A percentile compares a stretch with the other conserved stretches of the same genome.
Evolutionary conservation across 2,888 invertebrate genomes (phyloP).

Genomic region (Perizoma flavofasciatum): DNA sequence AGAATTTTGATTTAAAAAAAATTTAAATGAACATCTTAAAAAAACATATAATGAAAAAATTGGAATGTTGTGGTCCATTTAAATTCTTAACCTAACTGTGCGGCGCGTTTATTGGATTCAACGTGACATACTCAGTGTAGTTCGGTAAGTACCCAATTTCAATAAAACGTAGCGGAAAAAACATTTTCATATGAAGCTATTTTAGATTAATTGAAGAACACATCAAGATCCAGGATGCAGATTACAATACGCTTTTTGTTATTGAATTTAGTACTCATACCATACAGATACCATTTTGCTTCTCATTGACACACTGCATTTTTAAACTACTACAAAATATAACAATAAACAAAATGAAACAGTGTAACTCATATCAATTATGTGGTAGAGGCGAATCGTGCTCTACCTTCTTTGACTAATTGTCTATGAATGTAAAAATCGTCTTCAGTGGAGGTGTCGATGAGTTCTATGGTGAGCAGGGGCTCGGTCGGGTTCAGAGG

Average conservation of each 20-base stretch:
- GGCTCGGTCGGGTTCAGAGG: slow-evolving; percentile 84
- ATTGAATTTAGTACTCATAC: slow-evolving; percentile 15
- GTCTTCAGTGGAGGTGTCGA: slow-evolving; percentile 87
- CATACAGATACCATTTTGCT: slow-evolving; percentile 9
- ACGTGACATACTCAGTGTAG: not conserved
- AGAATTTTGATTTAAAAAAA: too few relatives aligned
- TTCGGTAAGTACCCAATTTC: too few relatives aligned
- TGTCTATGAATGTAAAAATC: slow-evolving; percentile 87
- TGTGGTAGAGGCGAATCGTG: slow-evolving; percentile 65
- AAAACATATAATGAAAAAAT: not conserved
- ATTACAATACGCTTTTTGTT: too few relatives aligned
- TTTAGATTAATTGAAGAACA: too few relatives aligned
- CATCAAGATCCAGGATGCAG: too few relatives aligned
- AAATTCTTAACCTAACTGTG: not conserved
- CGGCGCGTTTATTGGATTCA: not conserved
- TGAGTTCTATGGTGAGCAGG: slow-evolving; percentile 86
- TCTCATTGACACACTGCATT: slow-evolving; percentile 6
- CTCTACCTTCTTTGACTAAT: slow-evolving; percentile 86
- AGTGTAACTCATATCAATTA: slow-evolving; percentile 26
- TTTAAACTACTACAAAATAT: slow-evolving; percentile 33
- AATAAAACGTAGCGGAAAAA: too few relatives aligned
- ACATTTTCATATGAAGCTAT: too few relatives aligned
- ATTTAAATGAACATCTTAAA: too few relatives aligned
- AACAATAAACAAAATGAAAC: slow-evolving; percentile 16
- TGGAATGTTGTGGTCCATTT: slow-evolving; percentile 21